Base-by-base conservation (phyloP, 2,797 vertebrate genomes). In the Morus bassanus region DNA sequence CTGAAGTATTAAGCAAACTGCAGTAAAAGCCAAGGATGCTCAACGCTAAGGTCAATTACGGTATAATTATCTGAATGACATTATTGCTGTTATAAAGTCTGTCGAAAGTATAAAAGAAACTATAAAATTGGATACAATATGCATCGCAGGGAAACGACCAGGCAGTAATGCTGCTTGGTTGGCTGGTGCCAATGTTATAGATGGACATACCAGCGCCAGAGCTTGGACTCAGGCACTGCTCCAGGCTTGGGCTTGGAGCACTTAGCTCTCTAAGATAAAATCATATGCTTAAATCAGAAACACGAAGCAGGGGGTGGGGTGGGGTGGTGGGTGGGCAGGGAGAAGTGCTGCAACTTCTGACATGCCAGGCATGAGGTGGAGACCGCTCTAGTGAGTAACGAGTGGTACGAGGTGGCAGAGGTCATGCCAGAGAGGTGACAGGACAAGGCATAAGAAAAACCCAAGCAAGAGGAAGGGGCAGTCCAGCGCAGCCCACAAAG, bases 21-120 rank as follows among this genome's bases (percentile, higher is more conserved):
- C 93, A 95, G 96, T 96, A 97, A 97, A 98, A 98, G 96, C 94
- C 86, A 97, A 97, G 93, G 95, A 97, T 97, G 95, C 91, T 97
- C 93, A 97, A 89, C 2, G 2, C 79, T 91, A 97, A 97, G 97
- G 98, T 98, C 98, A 98, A 98, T 98, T 97, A 98, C 5, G 25
- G 74, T 95, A 96, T 96, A 97, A 98, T 98, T 98, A 98, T 97
- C 95, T 97, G 95, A 98, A 98, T 95, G 91, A 97, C 92, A 98
- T 98, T 98, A 98, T 31, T 97, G 93, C 91, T 95, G 76, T 87
- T 97, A 91, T 93, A 97, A 98, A 98, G 83, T 68, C 94, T 82
- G 87, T 33, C 88, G 89, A 89, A 97, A 97, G 79, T 92, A 96
- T 89, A 81, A 91, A 92, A 95, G 61, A 96, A 95, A 82, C 74